These are phyloP conservation scores for Auanema sp. DNA, from an alignment of 2,888 invertebrate genomes.

Conservation along the genomic window DNA sequence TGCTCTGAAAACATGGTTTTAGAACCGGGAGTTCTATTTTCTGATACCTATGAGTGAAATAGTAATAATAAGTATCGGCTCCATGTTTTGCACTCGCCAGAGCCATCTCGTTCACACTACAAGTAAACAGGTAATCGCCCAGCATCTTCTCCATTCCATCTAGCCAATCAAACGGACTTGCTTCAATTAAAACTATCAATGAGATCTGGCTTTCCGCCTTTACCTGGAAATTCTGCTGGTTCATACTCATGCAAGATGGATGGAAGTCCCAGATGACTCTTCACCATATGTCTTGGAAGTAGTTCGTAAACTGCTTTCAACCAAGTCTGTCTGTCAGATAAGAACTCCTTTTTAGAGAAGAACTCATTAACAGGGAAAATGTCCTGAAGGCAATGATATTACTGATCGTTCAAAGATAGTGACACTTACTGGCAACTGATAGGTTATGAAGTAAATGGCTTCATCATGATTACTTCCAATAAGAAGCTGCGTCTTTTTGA, in stretches of 20 bases:
- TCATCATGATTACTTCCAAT: conserved; percentile 91
- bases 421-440: conserved; percentile 72
- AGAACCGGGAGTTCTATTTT: background rate
- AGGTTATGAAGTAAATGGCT: conserved; percentile 89
- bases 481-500: conserved; percentile 84
- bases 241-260: conserved; percentile 91
- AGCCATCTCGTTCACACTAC: conserved; percentile 90
- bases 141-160: conserved; percentile 75
- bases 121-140: conserved; percentile 79
- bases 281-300: conserved; percentile 54
- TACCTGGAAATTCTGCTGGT: conserved; percentile 82
- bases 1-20: conserved; percentile 33
- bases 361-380: conserved; percentile 72
- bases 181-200: conserved; percentile 15
- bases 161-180: conserved; percentile 52
- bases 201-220: background rate
- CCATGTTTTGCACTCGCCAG: conserved; percentile 84
- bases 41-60: conserved; percentile 59
- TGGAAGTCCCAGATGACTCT: conserved; percentile 67
- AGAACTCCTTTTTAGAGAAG: conserved; percentile 59
- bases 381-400: conserved; percentile 70
- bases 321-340: conserved; percentile 57
- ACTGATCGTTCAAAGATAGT: background rate
- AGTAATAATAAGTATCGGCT: conserved; percentile 73
- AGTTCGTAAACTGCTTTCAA: conserved; percentile 52